Evolutionary conservation across 1,140 invertebrate genomes (phyloP).

Genomic region (Trissolcus basalis): DNA sequence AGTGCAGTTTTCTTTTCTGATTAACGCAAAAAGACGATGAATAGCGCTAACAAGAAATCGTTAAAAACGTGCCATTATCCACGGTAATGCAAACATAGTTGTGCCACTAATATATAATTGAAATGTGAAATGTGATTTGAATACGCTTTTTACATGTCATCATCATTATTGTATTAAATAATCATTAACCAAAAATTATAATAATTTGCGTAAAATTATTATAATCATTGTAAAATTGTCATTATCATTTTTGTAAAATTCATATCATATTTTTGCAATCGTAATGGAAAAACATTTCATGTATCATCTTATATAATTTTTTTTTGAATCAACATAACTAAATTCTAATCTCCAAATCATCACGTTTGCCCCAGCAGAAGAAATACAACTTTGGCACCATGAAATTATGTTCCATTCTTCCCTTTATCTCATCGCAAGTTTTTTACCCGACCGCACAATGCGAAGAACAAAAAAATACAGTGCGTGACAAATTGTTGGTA

Average conservation of each 20-base stretch:
- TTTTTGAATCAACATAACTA: background rate
- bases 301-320: background rate
- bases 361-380: conserved; percentile 24
- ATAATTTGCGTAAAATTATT: no score
- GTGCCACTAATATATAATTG: no score
- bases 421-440: conserved; percentile 10
- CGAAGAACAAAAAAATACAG: conserved; percentile 12
- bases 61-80: background rate
- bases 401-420: conserved; percentile 38
- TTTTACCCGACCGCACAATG: conserved; percentile 14
- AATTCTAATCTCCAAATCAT: conserved; percentile 37
- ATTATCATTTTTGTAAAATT: no score
- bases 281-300: background rate
- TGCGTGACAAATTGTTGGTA: conserved; percentile 9
- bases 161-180: no score
- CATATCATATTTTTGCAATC: background rate
- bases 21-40: conserved; percentile 11
- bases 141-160: no score
- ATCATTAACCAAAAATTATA: no score
- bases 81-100: no score
- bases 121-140: no score
- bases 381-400: conserved; percentile 31
- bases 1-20: conserved; percentile 26
- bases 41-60: conserved; percentile 2
- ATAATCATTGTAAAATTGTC: no score